A percentile compares a stretch with the other conserved stretches of the same genome.
phyloP scores from a whole-genome alignment of 1,140 invertebrate species.

The Megalopta genalis region DNA sequence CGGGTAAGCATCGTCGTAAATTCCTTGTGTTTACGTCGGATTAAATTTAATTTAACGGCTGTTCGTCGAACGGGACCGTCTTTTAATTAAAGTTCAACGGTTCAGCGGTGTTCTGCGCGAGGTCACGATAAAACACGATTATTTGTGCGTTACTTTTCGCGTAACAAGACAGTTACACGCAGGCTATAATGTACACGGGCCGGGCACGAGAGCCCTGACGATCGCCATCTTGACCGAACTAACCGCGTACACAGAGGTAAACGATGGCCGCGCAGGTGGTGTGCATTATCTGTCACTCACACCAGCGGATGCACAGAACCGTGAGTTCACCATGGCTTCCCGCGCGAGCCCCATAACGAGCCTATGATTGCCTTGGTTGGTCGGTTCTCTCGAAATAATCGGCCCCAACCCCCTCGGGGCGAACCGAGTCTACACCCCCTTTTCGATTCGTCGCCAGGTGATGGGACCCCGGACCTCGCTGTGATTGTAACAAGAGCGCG shows the following conservation, averaged over 20 bases:
- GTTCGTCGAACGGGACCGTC: neutral
- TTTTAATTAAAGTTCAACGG: constrained; percentile 27
- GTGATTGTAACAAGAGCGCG: neutral
- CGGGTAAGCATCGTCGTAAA: neutral
- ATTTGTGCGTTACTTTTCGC: constrained; percentile 36
- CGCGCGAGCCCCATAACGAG: constrained; percentile 41
- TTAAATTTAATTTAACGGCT: constrained; percentile 3
- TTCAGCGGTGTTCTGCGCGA: neutral
- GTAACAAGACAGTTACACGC: constrained; percentile 43
- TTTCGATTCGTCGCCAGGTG: constrained; percentile 15
- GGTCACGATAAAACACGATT: constrained; percentile 9
- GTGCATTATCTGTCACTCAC: constrained; percentile 48
- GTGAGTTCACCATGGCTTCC: constrained; percentile 48
- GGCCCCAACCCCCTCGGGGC: constrained; percentile 11
- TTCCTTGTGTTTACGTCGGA: neutral
- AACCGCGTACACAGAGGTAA: constrained; percentile 24
- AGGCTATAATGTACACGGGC: constrained; percentile 31
- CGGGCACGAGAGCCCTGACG: constrained; percentile 35
- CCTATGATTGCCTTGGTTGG: constrained; percentile 53
- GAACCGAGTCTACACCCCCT: constrained; percentile 17
- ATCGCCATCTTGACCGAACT: constrained; percentile 44
- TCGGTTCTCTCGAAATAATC: constrained; percentile 40
- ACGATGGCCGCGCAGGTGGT: constrained; percentile 45
- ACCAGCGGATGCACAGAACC: constrained; percentile 15
- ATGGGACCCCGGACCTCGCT: neutral